Evolutionary conservation across 2,888 invertebrate species (phyloP), one percentile per base, ranked within the genome.

Genomic region (Dorcus parallelipipedus): DNA sequence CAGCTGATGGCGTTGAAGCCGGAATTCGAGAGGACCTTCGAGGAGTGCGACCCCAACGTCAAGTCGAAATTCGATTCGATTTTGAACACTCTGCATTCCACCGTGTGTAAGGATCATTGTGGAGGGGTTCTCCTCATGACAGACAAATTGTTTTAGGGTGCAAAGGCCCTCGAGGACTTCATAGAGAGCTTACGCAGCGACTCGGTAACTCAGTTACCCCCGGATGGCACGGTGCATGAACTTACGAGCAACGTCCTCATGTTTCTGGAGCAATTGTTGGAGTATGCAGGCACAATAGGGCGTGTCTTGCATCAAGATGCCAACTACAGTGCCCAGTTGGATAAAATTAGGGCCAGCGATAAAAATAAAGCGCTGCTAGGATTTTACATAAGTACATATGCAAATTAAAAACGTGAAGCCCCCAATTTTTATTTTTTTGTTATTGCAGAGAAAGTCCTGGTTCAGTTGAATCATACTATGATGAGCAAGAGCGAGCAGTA

Each of bases 211-310:
- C 89, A 89, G 69, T 86, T 97, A 72, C 96, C 98, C 0, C 91
- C 90, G 74, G 99, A 99, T 82, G 99, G 98, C 59, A 99, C 98
- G 0, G 98, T 98, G 38, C 97, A 97, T 75, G 96, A 98, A 79
- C 82, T 96, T 59, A 96, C 97, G 0, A 95, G 93, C 62, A 96
- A 97, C 72, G 94, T 96, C 47, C 86, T 97, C 67, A 92, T 95
- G 72, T 93, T 97, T 79, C 82, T 95, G 68, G 95, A 95, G 76
- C 92, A 95, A 73, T 80, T 97, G 52, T 84, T 88, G 14, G 88
- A 89, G 58, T 92, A 91, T 71, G 84, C 86, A 41, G 89, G 89
- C 69, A 90, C 90, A 0, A 88, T 93, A 40, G 88, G 89, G 0
- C 81, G 83, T 9, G 87, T 90, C 60, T 73, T 90, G 48, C 81